Evolutionary conservation across 2,113 vertebrate genomes (phyloP), one percentile per base, ranked within the genome.

Genomic region (Miniopterus natalensis): DNA sequence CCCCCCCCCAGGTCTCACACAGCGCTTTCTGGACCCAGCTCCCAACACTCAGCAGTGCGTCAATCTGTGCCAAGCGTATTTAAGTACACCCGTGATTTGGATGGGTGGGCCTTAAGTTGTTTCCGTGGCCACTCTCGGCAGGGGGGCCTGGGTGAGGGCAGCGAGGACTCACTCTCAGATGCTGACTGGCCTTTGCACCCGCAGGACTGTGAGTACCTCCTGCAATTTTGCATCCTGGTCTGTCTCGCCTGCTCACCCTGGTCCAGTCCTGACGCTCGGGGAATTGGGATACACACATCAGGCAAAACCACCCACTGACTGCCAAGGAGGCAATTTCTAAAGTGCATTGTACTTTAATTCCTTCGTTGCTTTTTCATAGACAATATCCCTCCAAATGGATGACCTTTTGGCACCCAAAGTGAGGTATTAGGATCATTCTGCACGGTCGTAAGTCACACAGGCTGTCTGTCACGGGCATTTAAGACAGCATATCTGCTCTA

Each of bases 281-380:
- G 21, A 65, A 45, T 40, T 7, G 15, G 90, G 79, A 87, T 14
- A 68, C 27, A 66, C 7, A 42, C 40, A 25, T 68, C 71, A 55
- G 88, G 53, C 51, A 59, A 63, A 40, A 70, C 27, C 49, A 61
- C 13, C 93, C n/a, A 25, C 7, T 20, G 68, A 20, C 3, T 13
- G 68, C n/a, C 23, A 23, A 29, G 47, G 1, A 51, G 70, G 20
- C 10, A 23, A 90, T 68, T 92, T 66, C 81, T 77, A 31, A 57
- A 55, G 51, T 36, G 27, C 42, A 20, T 40, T 6, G 2, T 29
- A 27, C 47, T 25, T 53, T 4, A 1, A 5, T 51, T 65, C 49
- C 74, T 42, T 84, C 13, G 21, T 2, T 74, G 78, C 45, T 85
- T 95, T 77, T 88, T 61, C 83, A 75, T 3, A 84, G 83, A 40